Evolutionary conservation across 2,113 vertebrate genomes (phyloP), one percentile per base, ranked within the genome.

Genomic region (Megaptera novaeangliae): DNA sequence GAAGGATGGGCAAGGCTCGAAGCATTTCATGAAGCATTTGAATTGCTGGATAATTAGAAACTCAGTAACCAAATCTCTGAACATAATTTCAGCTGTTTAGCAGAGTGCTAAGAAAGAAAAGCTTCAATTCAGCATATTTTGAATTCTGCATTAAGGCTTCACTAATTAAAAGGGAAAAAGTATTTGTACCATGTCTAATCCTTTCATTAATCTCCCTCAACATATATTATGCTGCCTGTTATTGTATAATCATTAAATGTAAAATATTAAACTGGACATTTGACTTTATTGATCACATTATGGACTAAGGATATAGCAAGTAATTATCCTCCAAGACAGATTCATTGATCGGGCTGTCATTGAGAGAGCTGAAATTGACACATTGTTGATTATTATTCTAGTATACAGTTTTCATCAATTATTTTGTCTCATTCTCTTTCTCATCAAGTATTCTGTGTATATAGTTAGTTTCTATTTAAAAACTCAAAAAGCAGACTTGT

Each of bases 271-370:
- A 98, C 98, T 98, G 98, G 98, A 99, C 98, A 99, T 99, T 99
- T 99, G 99, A 98, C 99, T 99, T 98, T 98, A 99, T 99, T 98
- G 99, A 99, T 99, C 98, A 98, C 95, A 99, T 98, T 99, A 99
- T 98, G 99, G 98, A 98, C 99, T 98, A 98, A 99, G 90, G 88
- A 99, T 99, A 99, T 97, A 98, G 98, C 98, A 98, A 98, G 98
- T 99, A 99, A 99, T 99, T 99, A 99, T 99, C 99, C 99, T 99
- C 98, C 99, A 98, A 98, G 98, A 99, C 98, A 98, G 98, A 99
- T 98, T 98, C 98, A 99, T 99, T 98, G 99, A 99, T 99, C 97
- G 95, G 80, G 95, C 98, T 98, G 98, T 98, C 99, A 98, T 97
- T 98, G 98, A 97, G 98, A 99, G 97, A 99, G 98, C 96, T 98